These are phyloP conservation scores for Trogon melanurus DNA, from an alignment of 2,113 vertebrate species.

Conservation along the genomic window DNA sequence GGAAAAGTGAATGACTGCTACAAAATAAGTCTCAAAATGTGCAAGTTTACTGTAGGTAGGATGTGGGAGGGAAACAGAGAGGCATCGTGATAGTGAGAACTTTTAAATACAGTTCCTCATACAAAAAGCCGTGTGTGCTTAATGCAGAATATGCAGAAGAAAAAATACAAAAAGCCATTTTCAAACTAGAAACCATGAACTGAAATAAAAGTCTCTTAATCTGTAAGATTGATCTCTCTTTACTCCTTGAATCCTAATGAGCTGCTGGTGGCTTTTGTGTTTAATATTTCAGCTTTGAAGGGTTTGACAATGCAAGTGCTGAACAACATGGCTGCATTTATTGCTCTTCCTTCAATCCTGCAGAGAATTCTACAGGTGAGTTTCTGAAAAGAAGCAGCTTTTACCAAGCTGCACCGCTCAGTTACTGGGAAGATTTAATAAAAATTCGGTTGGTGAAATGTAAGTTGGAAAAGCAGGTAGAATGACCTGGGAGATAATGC, in stretches of 20 bases:
- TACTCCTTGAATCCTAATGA: background rate
- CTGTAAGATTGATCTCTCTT: background rate
- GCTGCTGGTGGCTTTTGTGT: background rate
- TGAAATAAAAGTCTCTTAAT: background rate
- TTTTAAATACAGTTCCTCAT: background rate
- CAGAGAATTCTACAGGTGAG: constrained; percentile 93
- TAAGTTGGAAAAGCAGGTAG: background rate
- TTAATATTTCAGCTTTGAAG: constrained; percentile 85
- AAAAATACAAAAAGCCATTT: background rate
- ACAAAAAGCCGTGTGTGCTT: background rate
- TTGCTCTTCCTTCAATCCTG: constrained; percentile 91
- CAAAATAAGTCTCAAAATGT: background rate
- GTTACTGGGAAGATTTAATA: background rate
- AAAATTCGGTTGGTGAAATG: background rate
- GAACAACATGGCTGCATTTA: constrained; percentile 94
- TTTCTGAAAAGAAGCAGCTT: background rate
- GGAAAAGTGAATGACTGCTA: background rate
- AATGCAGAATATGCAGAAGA: background rate
- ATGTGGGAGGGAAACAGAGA: background rate
- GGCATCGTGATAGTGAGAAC: background rate
- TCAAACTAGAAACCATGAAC: background rate
- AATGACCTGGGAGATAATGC: background rate
- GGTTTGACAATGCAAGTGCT: constrained; percentile 94
- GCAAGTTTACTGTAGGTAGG: background rate
- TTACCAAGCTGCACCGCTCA: background rate